Conservation (phyloP, 2,888 invertebrate genomes). For the Orthonevra nobilis region DNA sequence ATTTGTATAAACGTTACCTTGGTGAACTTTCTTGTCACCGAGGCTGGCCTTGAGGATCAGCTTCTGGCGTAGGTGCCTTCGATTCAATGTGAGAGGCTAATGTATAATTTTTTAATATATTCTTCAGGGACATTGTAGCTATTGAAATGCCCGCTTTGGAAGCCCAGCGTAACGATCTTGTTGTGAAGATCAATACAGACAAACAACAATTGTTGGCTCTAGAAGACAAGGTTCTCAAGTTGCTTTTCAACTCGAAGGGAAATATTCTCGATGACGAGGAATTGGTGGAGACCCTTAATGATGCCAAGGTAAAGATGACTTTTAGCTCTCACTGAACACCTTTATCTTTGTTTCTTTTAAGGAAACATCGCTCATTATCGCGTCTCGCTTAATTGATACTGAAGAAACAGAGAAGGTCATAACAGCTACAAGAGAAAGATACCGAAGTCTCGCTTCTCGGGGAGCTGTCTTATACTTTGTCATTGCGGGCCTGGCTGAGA, state of each 20-base stretch:
- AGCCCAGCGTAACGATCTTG: slow-evolving; percentile 88
- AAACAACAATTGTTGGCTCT: slow-evolving; percentile 91
- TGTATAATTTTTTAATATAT: slow-evolving; percentile 66
- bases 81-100: too few species aligned
- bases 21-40: slow-evolving; percentile 95
- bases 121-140: slow-evolving; percentile 85
- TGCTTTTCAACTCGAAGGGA: slow-evolving; percentile 91
- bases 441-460: slow-evolving; percentile 91
- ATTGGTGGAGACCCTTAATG: slow-evolving; percentile 87
- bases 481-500: slow-evolving; percentile 91
- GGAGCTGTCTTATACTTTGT: slow-evolving; percentile 96
- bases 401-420: slow-evolving; percentile 93
- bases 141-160: slow-evolving; percentile 94
- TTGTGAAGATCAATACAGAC: slow-evolving; percentile 91
- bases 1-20: slow-evolving; percentile 95
- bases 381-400: slow-evolving; percentile 91
- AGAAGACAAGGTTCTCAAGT: slow-evolving; percentile 93
- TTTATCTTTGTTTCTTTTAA: too few species aligned
- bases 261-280: slow-evolving; percentile 97
- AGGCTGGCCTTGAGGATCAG: slow-evolving; percentile 94
- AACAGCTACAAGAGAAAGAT: slow-evolving; percentile 91
- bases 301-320: slow-evolving; percentile 75
- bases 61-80: slow-evolving; percentile 91
- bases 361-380: slow-evolving; percentile 95
- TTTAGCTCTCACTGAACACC: not conserved